Percentiles rank a stretch among this genome's conserved stretches.
Conservation (phyloP, 1,140 invertebrate genomes). For the Bombus breviceps region DNA sequence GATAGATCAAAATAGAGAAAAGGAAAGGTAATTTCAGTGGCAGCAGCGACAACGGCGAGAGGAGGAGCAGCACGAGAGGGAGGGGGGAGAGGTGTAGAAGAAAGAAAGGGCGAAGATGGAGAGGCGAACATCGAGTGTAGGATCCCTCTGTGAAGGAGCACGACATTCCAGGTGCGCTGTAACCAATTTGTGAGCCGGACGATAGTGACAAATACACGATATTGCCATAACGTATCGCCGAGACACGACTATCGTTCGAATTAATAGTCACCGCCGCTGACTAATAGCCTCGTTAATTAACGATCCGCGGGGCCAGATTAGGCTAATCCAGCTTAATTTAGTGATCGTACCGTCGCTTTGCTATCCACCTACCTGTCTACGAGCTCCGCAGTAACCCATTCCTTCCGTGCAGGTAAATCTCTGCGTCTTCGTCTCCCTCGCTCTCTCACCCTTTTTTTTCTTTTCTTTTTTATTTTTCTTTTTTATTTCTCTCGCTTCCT, state of each 20-base stretch:
- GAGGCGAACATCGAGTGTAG: conserved; percentile 21
- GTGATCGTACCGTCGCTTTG: conserved; percentile 68
- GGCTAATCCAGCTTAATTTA: conserved; percentile 77
- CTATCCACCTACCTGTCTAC: conserved; percentile 65
- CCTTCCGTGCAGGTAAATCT: conserved; percentile 60
- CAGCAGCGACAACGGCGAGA: background rate
- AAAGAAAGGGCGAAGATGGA: background rate
- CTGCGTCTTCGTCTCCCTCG: background rate
- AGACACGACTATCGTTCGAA: conserved; percentile 74
- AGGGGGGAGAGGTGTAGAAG: background rate
- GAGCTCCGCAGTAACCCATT: conserved; percentile 24
- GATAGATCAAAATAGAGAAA: conserved; percentile 5
- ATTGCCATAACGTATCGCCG: conserved; percentile 77
- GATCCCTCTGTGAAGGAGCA: conserved; percentile 52
- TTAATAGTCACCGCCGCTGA: conserved; percentile 76
- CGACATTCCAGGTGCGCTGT: conserved; percentile 76
- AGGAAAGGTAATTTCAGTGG: background rate
- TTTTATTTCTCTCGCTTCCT: background rate
- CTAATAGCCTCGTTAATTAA: conserved; percentile 80
- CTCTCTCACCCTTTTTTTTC: background rate
- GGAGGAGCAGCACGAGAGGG: background rate
- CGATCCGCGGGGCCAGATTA: conserved; percentile 75
- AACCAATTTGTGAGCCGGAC: conserved; percentile 77
- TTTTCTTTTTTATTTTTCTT: background rate
- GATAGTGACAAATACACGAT: conserved; percentile 79